A percentile compares a stretch with the other conserved stretches of the same genome.
These are phyloP conservation scores for Grapholita molesta DNA, from an alignment of 1,140 invertebrate species.

Conservation along the genomic window DNA sequence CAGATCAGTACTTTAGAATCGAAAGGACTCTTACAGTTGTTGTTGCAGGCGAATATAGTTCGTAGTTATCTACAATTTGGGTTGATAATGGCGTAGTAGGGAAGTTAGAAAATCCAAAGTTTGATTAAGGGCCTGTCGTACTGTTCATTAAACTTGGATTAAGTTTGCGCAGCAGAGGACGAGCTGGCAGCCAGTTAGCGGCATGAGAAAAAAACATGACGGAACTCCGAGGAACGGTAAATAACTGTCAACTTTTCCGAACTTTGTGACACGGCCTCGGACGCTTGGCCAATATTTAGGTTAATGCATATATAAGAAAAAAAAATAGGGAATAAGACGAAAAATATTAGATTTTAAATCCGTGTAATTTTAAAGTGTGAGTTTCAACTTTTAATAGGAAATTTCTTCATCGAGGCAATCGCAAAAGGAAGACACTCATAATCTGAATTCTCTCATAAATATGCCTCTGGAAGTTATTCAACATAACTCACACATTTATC, in stretches of 20 bases:
- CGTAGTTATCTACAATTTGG: conserved; percentile 25
- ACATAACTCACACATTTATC: too few species aligned
- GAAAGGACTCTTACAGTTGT: conserved; percentile 30
- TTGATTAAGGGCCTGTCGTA: conserved; percentile 79
- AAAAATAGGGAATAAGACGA: too few species aligned
- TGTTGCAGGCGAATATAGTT: conserved; percentile 26
- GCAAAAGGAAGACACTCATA: too few species aligned
- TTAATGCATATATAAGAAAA: neutral
- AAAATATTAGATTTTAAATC: too few species aligned
- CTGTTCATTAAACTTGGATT: conserved; percentile 80
- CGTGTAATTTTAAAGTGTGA: too few species aligned
- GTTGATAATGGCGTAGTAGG: conserved; percentile 27
- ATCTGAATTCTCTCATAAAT: too few species aligned
- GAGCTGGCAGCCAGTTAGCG: conserved; percentile 69
- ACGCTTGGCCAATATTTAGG: neutral
- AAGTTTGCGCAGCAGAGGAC: conserved; percentile 72
- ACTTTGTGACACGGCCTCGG: neutral
- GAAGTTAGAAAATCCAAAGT: conserved; percentile 68
- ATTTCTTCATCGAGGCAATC: too few species aligned
- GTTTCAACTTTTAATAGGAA: too few species aligned
- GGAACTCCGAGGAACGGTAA: conserved; percentile 17
- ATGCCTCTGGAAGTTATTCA: too few species aligned
- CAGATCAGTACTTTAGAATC: conserved; percentile 25
- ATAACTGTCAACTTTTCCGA: conserved; percentile 18
- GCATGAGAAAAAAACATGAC: conserved; percentile 47